Conservation (phyloP, 2,113 vertebrate genomes). For the Kryptolebias marmoratus region DNA sequence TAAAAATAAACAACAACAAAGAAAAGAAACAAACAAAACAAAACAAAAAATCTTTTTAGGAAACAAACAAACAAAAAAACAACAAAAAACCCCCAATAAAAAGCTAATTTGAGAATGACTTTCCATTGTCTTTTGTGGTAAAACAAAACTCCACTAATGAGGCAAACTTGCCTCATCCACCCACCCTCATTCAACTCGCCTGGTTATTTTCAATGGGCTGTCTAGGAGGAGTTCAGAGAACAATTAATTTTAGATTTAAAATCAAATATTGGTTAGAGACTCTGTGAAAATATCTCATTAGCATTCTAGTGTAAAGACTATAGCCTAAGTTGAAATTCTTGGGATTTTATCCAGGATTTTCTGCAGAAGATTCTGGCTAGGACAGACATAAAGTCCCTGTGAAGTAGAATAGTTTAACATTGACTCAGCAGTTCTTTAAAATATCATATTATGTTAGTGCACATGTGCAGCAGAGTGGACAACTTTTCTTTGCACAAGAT, state of each 20-base stretch:
- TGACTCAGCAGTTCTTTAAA: constrained; percentile 44
- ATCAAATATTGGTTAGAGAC: constrained; percentile 50
- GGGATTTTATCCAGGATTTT: constrained; percentile 31
- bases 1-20: not conserved
- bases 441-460: constrained; percentile 52
- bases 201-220: constrained; percentile 71
- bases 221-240: constrained; percentile 71
- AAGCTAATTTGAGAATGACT: constrained; percentile 60
- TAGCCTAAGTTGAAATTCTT: constrained; percentile 40
- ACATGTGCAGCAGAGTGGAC: constrained; percentile 21
- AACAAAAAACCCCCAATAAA: constrained; percentile 1
- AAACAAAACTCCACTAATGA: constrained; percentile 54
- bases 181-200: constrained; percentile 49
- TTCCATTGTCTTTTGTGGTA: constrained; percentile 53
- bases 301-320: not conserved
- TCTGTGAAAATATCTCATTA: constrained; percentile 49
- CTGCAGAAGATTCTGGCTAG: constrained; percentile 24
- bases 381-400: constrained; percentile 45
- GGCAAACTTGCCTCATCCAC: constrained; percentile 53
- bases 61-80: constrained; percentile 23
- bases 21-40: constrained; percentile 33
- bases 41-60: not conserved
- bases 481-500: constrained; percentile 24
- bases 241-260: constrained; percentile 41
- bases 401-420: constrained; percentile 17